phyloP scores from a whole-genome alignment of 2,797 vertebrate species.

The Sebastes flavidus region DNA sequence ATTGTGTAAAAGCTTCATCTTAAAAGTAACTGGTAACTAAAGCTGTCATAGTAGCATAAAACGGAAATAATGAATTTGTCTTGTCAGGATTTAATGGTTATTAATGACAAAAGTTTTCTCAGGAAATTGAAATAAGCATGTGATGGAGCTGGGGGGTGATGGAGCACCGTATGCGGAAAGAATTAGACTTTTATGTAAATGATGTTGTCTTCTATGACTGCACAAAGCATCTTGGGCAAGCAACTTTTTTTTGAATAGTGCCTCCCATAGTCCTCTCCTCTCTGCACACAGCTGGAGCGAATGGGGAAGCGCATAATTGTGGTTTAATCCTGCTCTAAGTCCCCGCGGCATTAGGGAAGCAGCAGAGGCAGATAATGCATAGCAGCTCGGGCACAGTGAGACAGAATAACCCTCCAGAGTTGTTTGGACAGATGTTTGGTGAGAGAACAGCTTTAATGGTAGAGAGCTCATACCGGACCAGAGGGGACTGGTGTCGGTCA shows the following conservation, averaged over 20 bases:
- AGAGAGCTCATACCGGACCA: neutral
- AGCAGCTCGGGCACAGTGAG: slow-evolving; percentile 35
- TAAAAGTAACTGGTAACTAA: neutral
- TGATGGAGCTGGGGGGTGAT: neutral
- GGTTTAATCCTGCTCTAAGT: slow-evolving; percentile 72
- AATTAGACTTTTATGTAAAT: neutral
- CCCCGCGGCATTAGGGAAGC: slow-evolving; percentile 58
- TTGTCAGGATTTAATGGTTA: neutral
- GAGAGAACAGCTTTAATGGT: slow-evolving; percentile 41
- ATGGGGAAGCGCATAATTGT: slow-evolving; percentile 58
- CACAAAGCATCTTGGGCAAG: neutral
- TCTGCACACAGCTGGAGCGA: slow-evolving; percentile 57
- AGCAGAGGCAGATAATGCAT: slow-evolving; percentile 54
- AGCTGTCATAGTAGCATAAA: neutral
- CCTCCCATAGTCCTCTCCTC: neutral
- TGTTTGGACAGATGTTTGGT: slow-evolving; percentile 68
- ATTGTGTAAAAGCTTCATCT: neutral
- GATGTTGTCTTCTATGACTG: neutral
- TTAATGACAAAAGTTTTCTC: neutral
- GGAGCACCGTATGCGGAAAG: neutral
- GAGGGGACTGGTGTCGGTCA: slow-evolving; percentile 12
- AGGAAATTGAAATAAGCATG: slow-evolving; percentile 11
- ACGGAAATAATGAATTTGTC: neutral
- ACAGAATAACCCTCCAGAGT: slow-evolving; percentile 25
- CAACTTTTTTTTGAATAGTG: neutral